phyloP scores from a whole-genome alignment of 92 coral and sea anemone genomes.

The Bergia sp. region DNA sequence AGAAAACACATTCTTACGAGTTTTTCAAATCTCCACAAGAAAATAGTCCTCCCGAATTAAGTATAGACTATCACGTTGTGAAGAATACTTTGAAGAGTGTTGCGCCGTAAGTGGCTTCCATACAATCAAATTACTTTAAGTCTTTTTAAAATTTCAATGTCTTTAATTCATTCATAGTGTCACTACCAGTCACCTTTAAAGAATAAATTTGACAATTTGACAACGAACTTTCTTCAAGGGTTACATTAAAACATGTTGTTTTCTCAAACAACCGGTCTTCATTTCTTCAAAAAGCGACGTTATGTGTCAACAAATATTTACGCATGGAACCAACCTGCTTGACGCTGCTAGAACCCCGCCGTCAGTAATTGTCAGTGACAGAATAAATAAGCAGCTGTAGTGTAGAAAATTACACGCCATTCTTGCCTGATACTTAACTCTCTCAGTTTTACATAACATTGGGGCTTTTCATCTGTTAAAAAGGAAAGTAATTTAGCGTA shows the following conservation, averaged over 20 bases:
- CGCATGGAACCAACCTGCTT: slow-evolving; percentile 10
- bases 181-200: not conserved
- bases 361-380: not conserved
- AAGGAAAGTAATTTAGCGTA: not conserved
- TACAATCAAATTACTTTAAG: no score
- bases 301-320: not conserved
- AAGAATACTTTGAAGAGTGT: not conserved
- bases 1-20: not conserved
- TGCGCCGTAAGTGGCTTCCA: not conserved
- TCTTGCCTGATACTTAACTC: not conserved
- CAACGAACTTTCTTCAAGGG: not conserved
- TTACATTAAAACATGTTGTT: not conserved
- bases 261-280: not conserved
- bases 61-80: not conserved
- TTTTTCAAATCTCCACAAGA: no score
- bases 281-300: not conserved
- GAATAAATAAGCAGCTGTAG: not conserved
- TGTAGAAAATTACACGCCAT: slow-evolving; percentile 4
- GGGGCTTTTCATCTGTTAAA: not conserved
- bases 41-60: not conserved
- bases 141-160: not conserved
- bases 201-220: not conserved
- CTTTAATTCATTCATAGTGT: not conserved
- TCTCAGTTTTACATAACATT: not conserved
- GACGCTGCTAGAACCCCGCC: not conserved